Evolutionary conservation across 2,888 invertebrate species (phyloP).

Genomic region (Trachelus tabidus): DNA sequence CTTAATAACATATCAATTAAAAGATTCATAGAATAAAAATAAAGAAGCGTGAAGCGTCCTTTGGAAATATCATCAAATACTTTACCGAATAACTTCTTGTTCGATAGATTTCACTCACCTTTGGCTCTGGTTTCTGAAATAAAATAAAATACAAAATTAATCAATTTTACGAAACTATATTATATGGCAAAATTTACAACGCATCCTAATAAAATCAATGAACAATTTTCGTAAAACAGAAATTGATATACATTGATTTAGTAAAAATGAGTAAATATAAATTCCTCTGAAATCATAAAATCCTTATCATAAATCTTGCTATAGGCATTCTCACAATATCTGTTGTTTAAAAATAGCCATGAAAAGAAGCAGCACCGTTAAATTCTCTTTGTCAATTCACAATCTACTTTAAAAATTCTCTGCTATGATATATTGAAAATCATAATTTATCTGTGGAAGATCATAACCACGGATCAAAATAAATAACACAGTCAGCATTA

Average conservation of each 20-base stretch:
- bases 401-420: neutral
- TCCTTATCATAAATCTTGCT: neutral
- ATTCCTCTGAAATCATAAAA: neutral
- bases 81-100: neutral
- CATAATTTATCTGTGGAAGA: neutral
- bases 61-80: neutral
- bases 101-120: conserved; percentile 1
- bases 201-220: neutral
- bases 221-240: no score
- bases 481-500: neutral
- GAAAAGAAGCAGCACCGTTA: neutral
- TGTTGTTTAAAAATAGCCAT: neutral
- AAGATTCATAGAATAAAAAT: neutral
- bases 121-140: conserved; percentile 1
- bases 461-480: neutral
- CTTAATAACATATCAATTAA: neutral
- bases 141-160: neutral
- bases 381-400: neutral
- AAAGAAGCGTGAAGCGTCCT: neutral
- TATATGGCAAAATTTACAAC: neutral
- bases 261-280: neutral
- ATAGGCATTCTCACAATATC: neutral
- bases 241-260: neutral
- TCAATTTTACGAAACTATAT: neutral
- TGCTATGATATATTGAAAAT: neutral